These are phyloP conservation scores for Mungos mungo DNA, from an alignment of 2,113 vertebrate genomes.

Conservation along the genomic window DNA sequence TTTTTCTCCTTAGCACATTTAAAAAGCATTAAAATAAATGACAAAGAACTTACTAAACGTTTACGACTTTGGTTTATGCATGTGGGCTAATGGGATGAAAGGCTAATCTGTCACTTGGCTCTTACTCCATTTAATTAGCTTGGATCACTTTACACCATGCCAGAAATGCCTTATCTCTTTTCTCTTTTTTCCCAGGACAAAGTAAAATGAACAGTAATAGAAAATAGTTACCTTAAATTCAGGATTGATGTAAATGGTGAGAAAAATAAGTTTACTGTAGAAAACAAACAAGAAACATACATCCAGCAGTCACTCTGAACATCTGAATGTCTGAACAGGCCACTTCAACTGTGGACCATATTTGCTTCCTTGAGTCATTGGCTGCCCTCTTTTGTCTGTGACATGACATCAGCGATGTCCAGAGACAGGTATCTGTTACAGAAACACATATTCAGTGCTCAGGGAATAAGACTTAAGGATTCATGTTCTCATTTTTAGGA, in stretches of 20 bases:
- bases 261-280: not conserved
- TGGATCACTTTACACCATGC: constrained; percentile 13
- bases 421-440: not conserved
- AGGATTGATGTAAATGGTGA: not conserved
- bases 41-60: constrained; percentile 75
- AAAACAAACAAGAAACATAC: not conserved
- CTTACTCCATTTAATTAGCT: constrained; percentile 74
- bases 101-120: constrained; percentile 74
- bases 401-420: not conserved
- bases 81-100: constrained; percentile 67
- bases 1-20: constrained; percentile 79
- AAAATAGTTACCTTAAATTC: constrained; percentile 18
- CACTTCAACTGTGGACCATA: not conserved
- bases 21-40: constrained; percentile 82
- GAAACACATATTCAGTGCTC: not conserved
- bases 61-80: constrained; percentile 80
- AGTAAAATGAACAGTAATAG: not conserved
- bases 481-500: not conserved
- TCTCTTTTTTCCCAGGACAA: constrained; percentile 11
- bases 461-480: not conserved
- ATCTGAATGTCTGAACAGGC: not conserved
- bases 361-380: not conserved
- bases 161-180: constrained; percentile 39
- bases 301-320: constrained; percentile 4
- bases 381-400: not conserved